A percentile compares a stretch with the other conserved stretches of the same genome.
Conservation (phyloP, 2,113 vertebrate species). For the Onychostruthus taczanowskii region DNA sequence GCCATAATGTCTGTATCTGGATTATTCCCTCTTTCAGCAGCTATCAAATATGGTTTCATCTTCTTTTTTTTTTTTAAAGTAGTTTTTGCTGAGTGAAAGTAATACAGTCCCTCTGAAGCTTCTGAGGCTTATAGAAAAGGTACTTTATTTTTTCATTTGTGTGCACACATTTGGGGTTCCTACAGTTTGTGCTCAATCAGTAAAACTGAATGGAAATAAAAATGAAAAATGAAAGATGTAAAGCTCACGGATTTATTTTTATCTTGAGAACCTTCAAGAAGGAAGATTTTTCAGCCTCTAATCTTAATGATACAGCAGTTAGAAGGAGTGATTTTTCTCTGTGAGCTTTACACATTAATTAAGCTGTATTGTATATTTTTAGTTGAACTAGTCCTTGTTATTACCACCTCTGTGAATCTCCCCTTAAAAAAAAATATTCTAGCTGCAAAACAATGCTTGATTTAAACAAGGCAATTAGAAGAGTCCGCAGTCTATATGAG, state of each 20-base stretch:
- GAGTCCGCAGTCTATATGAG: not conserved
- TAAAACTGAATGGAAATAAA: constrained; percentile 56
- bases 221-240: constrained; percentile 55
- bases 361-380: not conserved
- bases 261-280: constrained; percentile 37
- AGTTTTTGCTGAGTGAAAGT: constrained; percentile 29
- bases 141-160: constrained; percentile 49
- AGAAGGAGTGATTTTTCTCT: not conserved
- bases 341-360: not conserved
- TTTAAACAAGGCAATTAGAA: constrained; percentile 43
- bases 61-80: constrained; percentile 30
- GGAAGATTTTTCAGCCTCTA: not conserved
- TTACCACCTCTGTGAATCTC: not conserved
- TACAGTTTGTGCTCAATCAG: constrained; percentile 35
- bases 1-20: not conserved
- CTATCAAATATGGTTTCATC: constrained; percentile 24
- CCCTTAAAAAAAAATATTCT: not conserved
- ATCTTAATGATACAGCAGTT: constrained; percentile 14
- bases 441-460: constrained; percentile 16
- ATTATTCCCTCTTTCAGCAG: constrained; percentile 40
- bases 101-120: constrained; percentile 16
- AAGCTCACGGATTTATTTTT: constrained; percentile 57
- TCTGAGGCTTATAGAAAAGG: constrained; percentile 29
- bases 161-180: not conserved
- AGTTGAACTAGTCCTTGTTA: not conserved